phyloP scores from a whole-genome alignment of 2,113 vertebrate genomes.

The Talpa occidentalis region DNA sequence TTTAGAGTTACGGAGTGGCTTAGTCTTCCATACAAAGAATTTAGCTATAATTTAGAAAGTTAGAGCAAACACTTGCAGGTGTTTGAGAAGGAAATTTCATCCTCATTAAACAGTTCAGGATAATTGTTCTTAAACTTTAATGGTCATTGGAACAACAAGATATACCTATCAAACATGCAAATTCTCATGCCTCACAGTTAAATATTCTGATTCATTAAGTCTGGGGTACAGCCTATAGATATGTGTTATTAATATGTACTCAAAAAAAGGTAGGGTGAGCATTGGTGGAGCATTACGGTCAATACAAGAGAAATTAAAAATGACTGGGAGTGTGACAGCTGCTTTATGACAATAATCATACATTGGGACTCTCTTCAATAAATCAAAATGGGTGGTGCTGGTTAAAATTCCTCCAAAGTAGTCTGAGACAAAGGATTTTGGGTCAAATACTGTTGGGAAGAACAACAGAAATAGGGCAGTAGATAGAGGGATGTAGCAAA shows the following conservation, averaged over 20 bases:
- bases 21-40: background rate
- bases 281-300: background rate
- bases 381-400: background rate
- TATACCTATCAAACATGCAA: background rate
- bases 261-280: background rate
- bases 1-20: background rate
- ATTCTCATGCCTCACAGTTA: background rate
- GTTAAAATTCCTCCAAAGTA: background rate
- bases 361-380: background rate
- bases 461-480: background rate
- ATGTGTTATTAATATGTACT: background rate
- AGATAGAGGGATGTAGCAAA: background rate
- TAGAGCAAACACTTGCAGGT: background rate
- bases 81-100: background rate
- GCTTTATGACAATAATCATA: background rate
- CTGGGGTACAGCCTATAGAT: background rate
- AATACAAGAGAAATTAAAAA: background rate
- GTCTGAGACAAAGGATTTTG: background rate
- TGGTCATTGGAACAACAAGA: background rate
- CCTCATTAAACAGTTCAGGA: background rate
- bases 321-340: background rate
- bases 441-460: background rate
- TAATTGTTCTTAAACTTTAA: background rate
- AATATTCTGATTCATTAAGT: background rate
- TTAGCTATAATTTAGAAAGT: background rate